Evolutionary conservation across 1,140 invertebrate genomes (phyloP), one percentile per base, ranked within the genome.

Genomic region (Uloborus diversus): DNA sequence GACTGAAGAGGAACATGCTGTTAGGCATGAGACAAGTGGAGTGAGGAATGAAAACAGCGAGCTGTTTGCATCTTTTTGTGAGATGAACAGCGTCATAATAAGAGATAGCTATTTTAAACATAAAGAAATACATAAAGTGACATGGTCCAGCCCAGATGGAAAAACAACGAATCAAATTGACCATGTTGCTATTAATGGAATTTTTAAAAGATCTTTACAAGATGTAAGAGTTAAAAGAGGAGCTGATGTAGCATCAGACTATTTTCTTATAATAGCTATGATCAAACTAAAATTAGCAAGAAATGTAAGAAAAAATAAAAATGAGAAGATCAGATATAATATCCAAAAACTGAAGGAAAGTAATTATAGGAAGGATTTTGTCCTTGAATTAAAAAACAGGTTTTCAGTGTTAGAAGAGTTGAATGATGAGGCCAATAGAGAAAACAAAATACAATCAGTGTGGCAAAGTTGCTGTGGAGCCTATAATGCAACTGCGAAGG

Each of bases 221-320:
- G 37, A 42, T 42, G 37, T 42, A 42, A 7, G 37, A 42, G 20
- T 56, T 20, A 56, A 56, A 25, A n/a, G 53, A 20, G 53, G 53
- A 56, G 62, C 30, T 20, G 33, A 37, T 42, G 32, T 4, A 23
- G 62, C 35, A 35, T 65, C 32, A 65, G 17, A 35, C 17, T 33
- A 37, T 42, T 27, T 23, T 42, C 32, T 65, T 7, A 4, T 65
- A 17, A 42, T 25, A 23, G 35, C 62, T 65, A 1, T 23, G 20
- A 35, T 65, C 62, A 37, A 65, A 42, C 13, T 42, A 20, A 65
- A 65, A 27, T 27, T 65, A 27, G 57, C 57, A 61, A 42, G 27
- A 13, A 61, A 28, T n/a, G 11, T 7, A 27, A 27, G 57, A 61
- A 61, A 61, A 30, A 20, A 11, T 5, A 61, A 30, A 30, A 61